Percentiles rank a stretch among this genome's conserved stretches.
Conservation (phyloP, 2,113 vertebrate species). For the Cyprinodon brontotheroides region DNA sequence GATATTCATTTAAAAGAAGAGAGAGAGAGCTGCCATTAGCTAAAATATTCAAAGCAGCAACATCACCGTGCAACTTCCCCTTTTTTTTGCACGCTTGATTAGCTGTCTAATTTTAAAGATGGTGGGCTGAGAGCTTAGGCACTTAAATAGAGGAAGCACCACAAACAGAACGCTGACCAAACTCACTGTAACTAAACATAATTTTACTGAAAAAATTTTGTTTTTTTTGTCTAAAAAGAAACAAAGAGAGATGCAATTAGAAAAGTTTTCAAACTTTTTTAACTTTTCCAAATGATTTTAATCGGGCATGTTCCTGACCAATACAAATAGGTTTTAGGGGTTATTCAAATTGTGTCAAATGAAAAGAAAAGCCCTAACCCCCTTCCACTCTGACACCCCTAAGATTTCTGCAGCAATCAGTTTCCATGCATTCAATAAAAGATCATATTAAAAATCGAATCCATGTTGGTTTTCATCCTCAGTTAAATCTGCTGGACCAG, state of each 20-base stretch:
- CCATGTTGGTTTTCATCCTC: not conserved
- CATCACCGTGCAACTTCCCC: not conserved
- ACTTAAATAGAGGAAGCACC: not conserved
- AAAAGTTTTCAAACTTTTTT: not conserved
- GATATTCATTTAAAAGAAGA: slow-evolving; percentile 45
- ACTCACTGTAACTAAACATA: not conserved
- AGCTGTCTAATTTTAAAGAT: not conserved
- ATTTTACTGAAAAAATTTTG: not conserved
- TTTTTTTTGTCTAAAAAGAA: slow-evolving; percentile 10
- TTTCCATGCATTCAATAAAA: not conserved
- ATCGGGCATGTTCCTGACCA: slow-evolving; percentile 9
- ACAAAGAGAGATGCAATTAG: not conserved
- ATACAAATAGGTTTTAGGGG: not conserved
- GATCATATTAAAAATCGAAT: not conserved
- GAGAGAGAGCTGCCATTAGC: slow-evolving; percentile 13
- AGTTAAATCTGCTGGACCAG: too few relatives aligned
- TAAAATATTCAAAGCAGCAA: slow-evolving; percentile 25
- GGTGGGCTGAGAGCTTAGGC: not conserved
- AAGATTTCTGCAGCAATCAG: not conserved
- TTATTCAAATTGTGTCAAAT: not conserved
- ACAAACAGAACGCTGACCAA: not conserved
- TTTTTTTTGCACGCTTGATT: not conserved
- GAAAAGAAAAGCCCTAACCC: not conserved
- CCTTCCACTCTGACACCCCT: not conserved
- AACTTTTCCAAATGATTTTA: not conserved